These are phyloP conservation scores for Campaea margaritaria DNA, from an alignment of 2,888 invertebrate genomes.

Conservation along the genomic window DNA sequence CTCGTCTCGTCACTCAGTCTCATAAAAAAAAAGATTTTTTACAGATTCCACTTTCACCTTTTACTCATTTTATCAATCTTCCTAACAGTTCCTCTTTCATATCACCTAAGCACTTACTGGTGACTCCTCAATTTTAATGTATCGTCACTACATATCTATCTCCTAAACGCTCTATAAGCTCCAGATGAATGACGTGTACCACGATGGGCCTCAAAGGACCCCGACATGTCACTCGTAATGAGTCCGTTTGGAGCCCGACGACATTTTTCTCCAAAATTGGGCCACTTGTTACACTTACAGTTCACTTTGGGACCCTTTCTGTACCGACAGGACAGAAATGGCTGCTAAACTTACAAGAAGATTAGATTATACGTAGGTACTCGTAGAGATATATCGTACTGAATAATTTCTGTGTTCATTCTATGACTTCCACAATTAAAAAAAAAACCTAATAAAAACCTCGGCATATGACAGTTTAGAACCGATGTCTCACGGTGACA, in stretches of 20 bases:
- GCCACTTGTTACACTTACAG: conserved; percentile 38
- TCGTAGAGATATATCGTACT: neutral
- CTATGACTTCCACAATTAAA: no score
- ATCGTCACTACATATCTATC: neutral
- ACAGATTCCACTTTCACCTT: neutral
- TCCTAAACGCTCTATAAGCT: conserved; percentile 15
- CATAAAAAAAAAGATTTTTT: no score
- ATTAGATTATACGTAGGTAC: conserved; percentile 4
- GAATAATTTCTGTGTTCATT: no score
- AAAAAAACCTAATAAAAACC: no score
- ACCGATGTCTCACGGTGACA: no score
- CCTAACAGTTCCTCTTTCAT: no score
- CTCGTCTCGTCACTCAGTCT: no score
- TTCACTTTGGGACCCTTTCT: conserved; percentile 20
- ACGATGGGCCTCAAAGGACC: conserved; percentile 18
- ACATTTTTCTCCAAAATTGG: conserved; percentile 41
- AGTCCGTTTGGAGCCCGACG: conserved; percentile 26
- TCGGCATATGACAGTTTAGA: no score
- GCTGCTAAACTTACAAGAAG: conserved; percentile 1
- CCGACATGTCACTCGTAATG: conserved; percentile 29
- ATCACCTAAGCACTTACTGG: no score
- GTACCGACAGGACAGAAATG: conserved; percentile 7
- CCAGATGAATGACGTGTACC: conserved; percentile 33
- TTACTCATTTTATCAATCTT: neutral
- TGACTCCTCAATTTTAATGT: neutral